Evolutionary conservation across 1,140 invertebrate species (phyloP).

Genomic region (Bombus polaris): DNA sequence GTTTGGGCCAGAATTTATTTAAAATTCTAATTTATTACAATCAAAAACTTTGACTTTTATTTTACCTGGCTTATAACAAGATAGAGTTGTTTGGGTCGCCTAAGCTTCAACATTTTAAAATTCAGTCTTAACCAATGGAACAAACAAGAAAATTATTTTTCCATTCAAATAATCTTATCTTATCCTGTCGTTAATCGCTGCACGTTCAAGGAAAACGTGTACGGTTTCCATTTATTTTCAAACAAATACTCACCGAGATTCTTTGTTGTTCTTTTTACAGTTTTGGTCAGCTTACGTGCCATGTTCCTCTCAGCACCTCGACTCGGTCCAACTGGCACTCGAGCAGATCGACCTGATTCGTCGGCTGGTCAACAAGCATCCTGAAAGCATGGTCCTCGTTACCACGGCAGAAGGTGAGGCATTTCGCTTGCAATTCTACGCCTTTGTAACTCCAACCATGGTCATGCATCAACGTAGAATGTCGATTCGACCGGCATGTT

Average conservation of each 20-base stretch:
- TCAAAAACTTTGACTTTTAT: too few relatives aligned
- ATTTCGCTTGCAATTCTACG: slow-evolving; percentile 9
- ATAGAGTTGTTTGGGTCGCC: not conserved
- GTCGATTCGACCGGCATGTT: not conserved
- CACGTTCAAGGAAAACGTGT: not conserved
- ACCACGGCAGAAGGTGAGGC: slow-evolving; percentile 85
- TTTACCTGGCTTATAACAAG: not conserved
- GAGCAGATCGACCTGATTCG: slow-evolving; percentile 96
- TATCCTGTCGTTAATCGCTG: not conserved
- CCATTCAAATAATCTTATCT: too few relatives aligned
- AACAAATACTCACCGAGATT: not conserved
- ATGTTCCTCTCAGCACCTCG: slow-evolving; percentile 91
- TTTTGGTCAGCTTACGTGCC: slow-evolving; percentile 93
- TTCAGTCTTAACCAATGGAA: too few relatives aligned
- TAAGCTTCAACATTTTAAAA: not conserved
- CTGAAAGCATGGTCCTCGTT: slow-evolving; percentile 87
- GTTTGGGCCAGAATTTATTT: not conserved
- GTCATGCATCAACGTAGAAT: not conserved
- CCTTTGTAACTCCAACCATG: not conserved
- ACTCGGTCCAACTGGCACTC: slow-evolving; percentile 92
- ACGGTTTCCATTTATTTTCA: not conserved
- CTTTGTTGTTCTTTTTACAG: slow-evolving; percentile 75
- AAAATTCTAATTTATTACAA: too few relatives aligned
- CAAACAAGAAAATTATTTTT: too few relatives aligned
- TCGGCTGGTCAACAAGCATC: slow-evolving; percentile 90